phyloP scores from a whole-genome alignment of 2,113 vertebrate genomes.

The Oostethus manadensis region DNA sequence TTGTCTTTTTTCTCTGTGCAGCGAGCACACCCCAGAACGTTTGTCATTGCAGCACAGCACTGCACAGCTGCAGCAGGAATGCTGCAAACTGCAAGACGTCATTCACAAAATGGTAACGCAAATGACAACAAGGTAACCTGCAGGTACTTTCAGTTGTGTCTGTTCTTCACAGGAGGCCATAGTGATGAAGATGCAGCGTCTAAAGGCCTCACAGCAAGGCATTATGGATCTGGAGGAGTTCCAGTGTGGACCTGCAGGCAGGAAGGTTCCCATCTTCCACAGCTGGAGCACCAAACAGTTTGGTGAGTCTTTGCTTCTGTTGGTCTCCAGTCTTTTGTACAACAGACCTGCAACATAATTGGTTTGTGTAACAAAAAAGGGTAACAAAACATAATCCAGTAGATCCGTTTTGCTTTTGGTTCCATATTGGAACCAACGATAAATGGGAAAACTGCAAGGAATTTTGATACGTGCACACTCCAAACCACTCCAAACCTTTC shows the following conservation, averaged over 20 bases:
- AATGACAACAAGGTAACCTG: neutral
- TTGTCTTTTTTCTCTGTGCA: neutral
- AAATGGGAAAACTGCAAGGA: too few species aligned
- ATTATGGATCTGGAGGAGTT: slow-evolving; percentile 82
- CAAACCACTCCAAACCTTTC: too few species aligned
- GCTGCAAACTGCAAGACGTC: slow-evolving; percentile 71
- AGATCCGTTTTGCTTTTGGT: too few species aligned
- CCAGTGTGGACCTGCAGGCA: slow-evolving; percentile 62
- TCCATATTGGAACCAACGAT: too few species aligned
- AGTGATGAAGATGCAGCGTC: slow-evolving; percentile 83
- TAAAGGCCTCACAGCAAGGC: slow-evolving; percentile 77
- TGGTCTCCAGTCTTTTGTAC: too few species aligned
- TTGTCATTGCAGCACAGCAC: slow-evolving; percentile 17
- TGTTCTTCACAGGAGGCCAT: slow-evolving; percentile 40
- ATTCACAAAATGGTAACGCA: slow-evolving; percentile 73
- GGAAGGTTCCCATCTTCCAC: slow-evolving; percentile 73
- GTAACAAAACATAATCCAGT: too few species aligned
- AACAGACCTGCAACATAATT: too few species aligned
- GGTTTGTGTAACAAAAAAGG: too few species aligned
- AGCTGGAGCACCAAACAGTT: slow-evolving; percentile 83
- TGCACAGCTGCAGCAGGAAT: slow-evolving; percentile 68
- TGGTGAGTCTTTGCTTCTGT: slow-evolving; percentile 54
- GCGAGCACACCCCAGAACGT: neutral
- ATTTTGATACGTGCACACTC: too few species aligned
- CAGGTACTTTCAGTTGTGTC: neutral